Base-by-base conservation (phyloP, 2,113 vertebrate species). In the Noturus placidus region DNA sequence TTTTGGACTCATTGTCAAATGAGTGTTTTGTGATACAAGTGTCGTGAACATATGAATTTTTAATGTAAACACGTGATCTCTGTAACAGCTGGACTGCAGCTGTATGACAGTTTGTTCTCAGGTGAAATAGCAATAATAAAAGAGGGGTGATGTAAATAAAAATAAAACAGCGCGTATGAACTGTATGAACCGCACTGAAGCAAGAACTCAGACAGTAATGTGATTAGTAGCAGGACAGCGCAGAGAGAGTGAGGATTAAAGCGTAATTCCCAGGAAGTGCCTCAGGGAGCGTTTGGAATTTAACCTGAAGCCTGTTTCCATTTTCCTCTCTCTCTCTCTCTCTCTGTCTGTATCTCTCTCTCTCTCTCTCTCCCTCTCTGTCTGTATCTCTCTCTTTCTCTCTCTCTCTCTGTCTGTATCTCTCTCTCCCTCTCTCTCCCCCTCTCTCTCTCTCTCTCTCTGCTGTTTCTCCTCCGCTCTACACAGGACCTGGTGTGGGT, bases 301-400 rank as follows among this genome's bases (percentile, higher is more conserved):
- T 70, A n/a, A 61, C 83, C 78, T 33, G 77, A 79, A 85, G 86
- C 35, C 61, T 88, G 27, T 81, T 84, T 77, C 79, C 19, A 85
- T 87, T 85, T 87, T 59, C 54, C 38, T 15, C 59, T 70, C 15
- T 38, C 42, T 46, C 6, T 46, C 42, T 46, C 42, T 46, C 42
- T 46, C 6, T 46, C 42, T 46, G 5, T 46, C 5, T 42, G 4
- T 5, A 4, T 42, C 42, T 3, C 2, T 42, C 38, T 42, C 38
- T 42, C 38, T 42, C 38, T 42, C 38, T 42, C 4, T 42, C 38
- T 42, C 38, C 5, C 38, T 42, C 38, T 42, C 38, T 42, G 3
- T 42, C 38, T 42, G 3, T 42, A 3, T 42, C 38, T 42, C 38
- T 42, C 38, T 42, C 38, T 42, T 3, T 42, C 38, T 3, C 38